Evolutionary conservation across 1,140 invertebrate genomes (phyloP), one percentile per base, ranked within the genome.

Genomic region (Drosophila punjabiensis): DNA sequence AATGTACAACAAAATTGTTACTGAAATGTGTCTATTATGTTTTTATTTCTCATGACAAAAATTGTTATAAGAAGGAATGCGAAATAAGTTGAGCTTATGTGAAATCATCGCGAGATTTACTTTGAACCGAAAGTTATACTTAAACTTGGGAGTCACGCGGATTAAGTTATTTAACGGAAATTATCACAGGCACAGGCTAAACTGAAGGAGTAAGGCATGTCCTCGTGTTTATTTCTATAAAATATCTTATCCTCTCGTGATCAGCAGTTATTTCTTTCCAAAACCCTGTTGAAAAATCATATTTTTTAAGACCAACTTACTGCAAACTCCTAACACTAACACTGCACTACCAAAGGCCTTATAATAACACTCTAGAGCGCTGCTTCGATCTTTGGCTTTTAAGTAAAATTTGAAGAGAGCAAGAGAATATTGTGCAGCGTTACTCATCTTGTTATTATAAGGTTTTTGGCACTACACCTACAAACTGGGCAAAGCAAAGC

Each of bases 1-100:
- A 90, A 85, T 90, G 82, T 82, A 86, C 82, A 79, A 89, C 77
- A 83, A 87, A 76, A 62, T 64, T 83, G 84, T 81, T 83, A 63
- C 16, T 76, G 70, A 85, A 82, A 67, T 74, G 79, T 79, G 66
- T 65, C 65, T 62, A 73, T 59, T 63, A 73, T 76, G 50, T 79
- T 76, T 55, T 43, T 80, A 45, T 85, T 89, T 70, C 61, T 68
- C 75, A 82, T 76, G 71, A 81, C 81, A 60, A 69, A 76, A 88
- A 88, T 73, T 85, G 86, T 76, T 79, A 79, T 39, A 76, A 67
- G 76, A 67, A 79, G 52, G 43, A 16, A 52, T 41, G 39, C 28
- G 20, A 24, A 66, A 37, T 28, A 33, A 59, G 56, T 69, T 62
- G n/a, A 59, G 41, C 52, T 62, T 47, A 59, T 50, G 28, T 4